Evolutionary conservation across 1,140 invertebrate genomes (phyloP), one percentile per base, ranked within the genome.

Genomic region (Aethina tumida): DNA sequence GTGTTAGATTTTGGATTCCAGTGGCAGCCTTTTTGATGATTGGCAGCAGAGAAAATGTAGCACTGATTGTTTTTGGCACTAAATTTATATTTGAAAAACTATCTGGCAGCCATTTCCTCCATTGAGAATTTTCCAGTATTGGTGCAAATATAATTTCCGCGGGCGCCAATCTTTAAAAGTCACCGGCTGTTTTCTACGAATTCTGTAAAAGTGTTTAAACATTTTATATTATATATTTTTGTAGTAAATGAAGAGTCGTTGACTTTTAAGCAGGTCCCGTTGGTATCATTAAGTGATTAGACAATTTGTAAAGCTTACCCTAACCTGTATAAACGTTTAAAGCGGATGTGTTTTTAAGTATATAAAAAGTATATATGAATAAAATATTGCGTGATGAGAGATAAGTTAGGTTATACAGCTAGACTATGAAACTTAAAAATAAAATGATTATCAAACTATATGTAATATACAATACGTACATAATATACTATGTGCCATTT

Each of bases 401-500:
- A 50, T 52, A 59, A 55, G 41, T 60, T 60, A 60, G 59, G 48
- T 50, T 54, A 61, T 60, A 56, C 57, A 62, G 52, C 48, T 57
- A 60, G 57, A 60, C 30, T 53, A 55, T 44, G 45, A 47, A 45
- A n/a, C n/a, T 52, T 56, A 50, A 49, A 54, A 58, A 50, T 55
- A 45, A 55, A 60, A 60, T 56, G 52, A 59, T 58, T 62, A 62
- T 60, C 56, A 56, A 34, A 59, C 52, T 59, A 52, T 59, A 62
- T 62, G 59, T 62, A 62, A 62, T 58, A 59, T 61, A 61, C 57
- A 60, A 55, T 62, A 60, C 58, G 59, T 62, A 62, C 59, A 62
- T 62, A 62, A 62, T 62, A 62, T 62, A 62, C 50, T 62, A 62
- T 62, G 59, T 61, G 59, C 59, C 59, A 62, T 62, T 62, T 62